Evolutionary conservation across 2,888 invertebrate genomes (phyloP).

Genomic region (Stenoptilia bipunctidactyla): DNA sequence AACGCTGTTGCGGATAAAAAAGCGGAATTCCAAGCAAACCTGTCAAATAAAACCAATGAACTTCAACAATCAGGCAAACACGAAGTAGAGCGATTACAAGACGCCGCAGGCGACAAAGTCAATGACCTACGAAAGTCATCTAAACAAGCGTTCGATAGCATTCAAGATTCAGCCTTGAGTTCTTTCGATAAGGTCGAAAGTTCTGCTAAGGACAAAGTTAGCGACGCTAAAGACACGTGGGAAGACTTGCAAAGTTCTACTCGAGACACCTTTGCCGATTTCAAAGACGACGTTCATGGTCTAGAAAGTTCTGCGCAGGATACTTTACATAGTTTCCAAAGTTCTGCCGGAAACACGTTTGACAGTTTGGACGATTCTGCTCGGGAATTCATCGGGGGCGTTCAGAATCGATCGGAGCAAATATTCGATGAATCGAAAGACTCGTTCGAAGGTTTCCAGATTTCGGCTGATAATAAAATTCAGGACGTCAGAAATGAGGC

Average conservation of each 20-base stretch:
- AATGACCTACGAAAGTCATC: slow-evolving; percentile 39
- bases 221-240: slow-evolving; percentile 46
- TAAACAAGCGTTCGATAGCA: slow-evolving; percentile 44
- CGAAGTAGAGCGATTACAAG: slow-evolving; percentile 30
- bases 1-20: slow-evolving; percentile 45
- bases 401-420: slow-evolving; percentile 35
- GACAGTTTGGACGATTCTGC: slow-evolving; percentile 59
- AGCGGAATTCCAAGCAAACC: slow-evolving; percentile 32
- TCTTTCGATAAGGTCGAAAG: slow-evolving; percentile 61
- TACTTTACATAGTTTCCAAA: slow-evolving; percentile 58
- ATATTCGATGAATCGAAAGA: slow-evolving; percentile 45
- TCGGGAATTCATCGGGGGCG: slow-evolving; percentile 36
- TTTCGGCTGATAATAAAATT: slow-evolving; percentile 54
- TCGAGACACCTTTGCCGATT: slow-evolving; percentile 52
- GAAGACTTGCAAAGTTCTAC: slow-evolving; percentile 56
- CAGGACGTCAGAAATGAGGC: slow-evolving; percentile 44
- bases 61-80: slow-evolving; percentile 29
- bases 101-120: slow-evolving; percentile 27
- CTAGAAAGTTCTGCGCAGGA: slow-evolving; percentile 54
- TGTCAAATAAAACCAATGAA: slow-evolving; percentile 28
- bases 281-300: slow-evolving; percentile 49
- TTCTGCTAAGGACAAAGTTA: slow-evolving; percentile 55
- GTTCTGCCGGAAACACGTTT: slow-evolving; percentile 60
- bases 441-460: slow-evolving; percentile 57
- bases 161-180: slow-evolving; percentile 56